Evolutionary conservation across 2,888 invertebrate species (phyloP).

Genomic region (Tanytarsus gracilentus): DNA sequence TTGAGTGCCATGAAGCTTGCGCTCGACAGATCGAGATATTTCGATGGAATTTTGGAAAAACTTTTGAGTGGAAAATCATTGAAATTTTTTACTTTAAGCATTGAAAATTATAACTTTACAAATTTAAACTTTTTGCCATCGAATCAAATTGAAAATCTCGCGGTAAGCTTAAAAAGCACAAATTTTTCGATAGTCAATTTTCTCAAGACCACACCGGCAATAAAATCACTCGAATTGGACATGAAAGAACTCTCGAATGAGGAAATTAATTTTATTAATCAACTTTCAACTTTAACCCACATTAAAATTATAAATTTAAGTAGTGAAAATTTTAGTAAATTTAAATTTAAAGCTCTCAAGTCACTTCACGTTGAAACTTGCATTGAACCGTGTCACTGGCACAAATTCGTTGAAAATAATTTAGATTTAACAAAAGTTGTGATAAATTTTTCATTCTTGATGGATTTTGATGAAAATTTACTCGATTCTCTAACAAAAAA

Average conservation of each 20-base stretch:
- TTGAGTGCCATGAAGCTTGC: neutral
- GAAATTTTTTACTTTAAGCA: neutral
- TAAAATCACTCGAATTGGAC: slow-evolving; percentile 2
- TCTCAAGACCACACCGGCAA: neutral
- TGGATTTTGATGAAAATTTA: neutral
- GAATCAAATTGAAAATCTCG: neutral
- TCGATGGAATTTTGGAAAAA: neutral
- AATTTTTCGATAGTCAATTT: neutral
- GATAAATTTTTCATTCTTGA: slow-evolving; percentile 9
- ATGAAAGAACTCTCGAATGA: neutral
- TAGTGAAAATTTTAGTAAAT: slow-evolving; percentile 7
- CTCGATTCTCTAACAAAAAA: neutral
- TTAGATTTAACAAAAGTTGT: slow-evolving; percentile 8
- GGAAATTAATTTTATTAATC: neutral
- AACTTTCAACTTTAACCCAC: neutral
- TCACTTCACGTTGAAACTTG: slow-evolving; percentile 6
- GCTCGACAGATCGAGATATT: neutral
- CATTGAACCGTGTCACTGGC: neutral
- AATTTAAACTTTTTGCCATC: neutral
- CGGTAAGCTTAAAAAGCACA: neutral
- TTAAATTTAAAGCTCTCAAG: slow-evolving; percentile 5
- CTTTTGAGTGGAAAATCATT: neutral
- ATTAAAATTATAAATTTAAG: slow-evolving; percentile 4
- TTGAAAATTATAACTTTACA: slow-evolving; percentile 8
- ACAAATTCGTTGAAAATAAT: slow-evolving; percentile 1